Percentiles rank a stretch among this genome's conserved stretches.
These are phyloP conservation scores for Sericinus montela DNA, from an alignment of 2,888 invertebrate species.

Conservation along the genomic window DNA sequence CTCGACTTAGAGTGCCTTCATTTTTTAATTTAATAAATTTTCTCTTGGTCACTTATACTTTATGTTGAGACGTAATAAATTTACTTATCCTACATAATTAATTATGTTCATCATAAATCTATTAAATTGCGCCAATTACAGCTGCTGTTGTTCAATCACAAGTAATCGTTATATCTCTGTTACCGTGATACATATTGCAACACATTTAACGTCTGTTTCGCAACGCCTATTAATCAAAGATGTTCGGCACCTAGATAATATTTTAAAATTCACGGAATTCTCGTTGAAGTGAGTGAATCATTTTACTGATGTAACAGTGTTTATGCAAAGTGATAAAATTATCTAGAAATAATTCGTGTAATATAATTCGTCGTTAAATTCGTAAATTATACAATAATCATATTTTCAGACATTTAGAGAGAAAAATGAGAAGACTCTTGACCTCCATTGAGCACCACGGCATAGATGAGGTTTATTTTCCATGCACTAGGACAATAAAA, in stretches of 20 bases:
- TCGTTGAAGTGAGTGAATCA: constrained; percentile 28
- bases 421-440: too few relatives aligned
- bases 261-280: constrained; percentile 30
- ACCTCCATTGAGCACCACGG: too few relatives aligned
- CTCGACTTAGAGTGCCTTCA: too few relatives aligned
- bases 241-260: constrained; percentile 26
- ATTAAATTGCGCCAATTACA: constrained; percentile 18
- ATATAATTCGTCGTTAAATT: too few relatives aligned
- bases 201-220: constrained; percentile 32
- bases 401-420: too few relatives aligned
- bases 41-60: too few relatives aligned
- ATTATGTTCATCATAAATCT: constrained; percentile 20
- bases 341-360: too few relatives aligned
- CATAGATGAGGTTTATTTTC: too few relatives aligned
- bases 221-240: constrained; percentile 32
- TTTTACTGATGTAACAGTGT: not conserved
- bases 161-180: constrained; percentile 24
- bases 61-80: not conserved
- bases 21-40: too few relatives aligned
- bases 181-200: constrained; percentile 31
- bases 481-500: too few relatives aligned
- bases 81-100: not conserved
- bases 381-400: too few relatives aligned
- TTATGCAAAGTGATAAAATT: too few relatives aligned
- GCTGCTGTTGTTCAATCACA: constrained; percentile 18